Percentiles rank a stretch among this genome's conserved stretches.
phyloP scores from a whole-genome alignment of 2,797 vertebrate species.

The Sarcoramphus papa region DNA sequence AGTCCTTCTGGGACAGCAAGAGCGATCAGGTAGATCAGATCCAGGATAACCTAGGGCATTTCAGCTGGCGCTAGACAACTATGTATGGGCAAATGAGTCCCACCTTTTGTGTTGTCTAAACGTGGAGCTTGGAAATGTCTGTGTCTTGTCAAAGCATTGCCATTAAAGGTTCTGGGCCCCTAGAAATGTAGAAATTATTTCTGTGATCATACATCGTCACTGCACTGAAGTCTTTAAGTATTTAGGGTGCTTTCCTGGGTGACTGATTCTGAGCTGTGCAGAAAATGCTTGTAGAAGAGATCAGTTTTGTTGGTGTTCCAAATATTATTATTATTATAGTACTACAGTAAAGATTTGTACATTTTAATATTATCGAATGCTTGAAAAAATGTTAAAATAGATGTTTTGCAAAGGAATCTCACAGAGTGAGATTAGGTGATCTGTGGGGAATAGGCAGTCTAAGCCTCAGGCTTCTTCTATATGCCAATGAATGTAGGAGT shows the following conservation, averaged over 20 bases:
- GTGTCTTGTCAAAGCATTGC: neutral
- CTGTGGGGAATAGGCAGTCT: neutral
- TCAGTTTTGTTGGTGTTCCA: neutral
- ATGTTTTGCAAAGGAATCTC: constrained; percentile 10
- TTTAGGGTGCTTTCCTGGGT: neutral
- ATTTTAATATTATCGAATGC: neutral
- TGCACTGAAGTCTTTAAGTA: neutral
- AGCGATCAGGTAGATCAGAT: neutral
- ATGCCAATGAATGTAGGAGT: neutral
- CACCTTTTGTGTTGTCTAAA: neutral
- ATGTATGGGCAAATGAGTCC: neutral
- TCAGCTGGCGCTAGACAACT: neutral
- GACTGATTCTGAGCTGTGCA: neutral
- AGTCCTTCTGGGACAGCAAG: neutral
- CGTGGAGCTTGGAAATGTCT: neutral
- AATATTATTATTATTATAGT: neutral
- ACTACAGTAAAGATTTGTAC: neutral
- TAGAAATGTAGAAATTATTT: neutral
- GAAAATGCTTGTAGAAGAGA: neutral
- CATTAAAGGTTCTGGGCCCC: neutral
- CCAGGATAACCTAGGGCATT: neutral
- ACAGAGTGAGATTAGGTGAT: neutral
- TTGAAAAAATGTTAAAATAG: neutral
- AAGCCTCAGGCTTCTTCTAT: neutral
- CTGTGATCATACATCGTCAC: neutral